A percentile compares a stretch with the other conserved stretches of the same genome.
Evolutionary conservation across 2,888 invertebrate genomes (phyloP).

Genomic region (Boloria selene): DNA sequence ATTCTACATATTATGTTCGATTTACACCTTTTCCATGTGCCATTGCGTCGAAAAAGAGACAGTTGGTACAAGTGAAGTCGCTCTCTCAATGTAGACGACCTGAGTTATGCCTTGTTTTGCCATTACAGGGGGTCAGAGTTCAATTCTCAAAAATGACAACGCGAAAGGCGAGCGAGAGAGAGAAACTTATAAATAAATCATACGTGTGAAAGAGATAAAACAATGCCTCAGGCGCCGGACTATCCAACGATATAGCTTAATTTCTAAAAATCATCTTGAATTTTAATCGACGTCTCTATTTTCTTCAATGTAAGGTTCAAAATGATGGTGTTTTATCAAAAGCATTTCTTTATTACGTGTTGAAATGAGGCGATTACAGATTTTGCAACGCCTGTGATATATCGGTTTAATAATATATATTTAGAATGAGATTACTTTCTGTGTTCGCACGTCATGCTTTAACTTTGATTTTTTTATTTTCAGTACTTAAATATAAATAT

Average conservation of each 20-base stretch:
- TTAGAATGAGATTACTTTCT: constrained; percentile 17
- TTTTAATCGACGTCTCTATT: constrained; percentile 48
- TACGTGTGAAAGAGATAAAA: constrained; percentile 47
- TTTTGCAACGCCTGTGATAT: constrained; percentile 45
- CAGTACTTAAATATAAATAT: background rate
- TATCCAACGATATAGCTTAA: constrained; percentile 62
- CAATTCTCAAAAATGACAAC: constrained; percentile 76
- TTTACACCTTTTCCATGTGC: background rate
- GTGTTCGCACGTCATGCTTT: constrained; percentile 10
- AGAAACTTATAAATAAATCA: constrained; percentile 39
- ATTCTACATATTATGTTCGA: too few species aligned
- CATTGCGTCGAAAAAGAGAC: constrained; percentile 12
- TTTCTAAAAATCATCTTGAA: constrained; percentile 47
- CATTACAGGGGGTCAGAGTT: constrained; percentile 67
- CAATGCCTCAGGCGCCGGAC: constrained; percentile 60
- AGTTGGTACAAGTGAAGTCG: constrained; percentile 17
- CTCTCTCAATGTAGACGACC: constrained; percentile 50
- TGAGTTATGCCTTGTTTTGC: constrained; percentile 56
- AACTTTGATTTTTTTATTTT: constrained; percentile 3
- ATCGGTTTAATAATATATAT: constrained; percentile 33
- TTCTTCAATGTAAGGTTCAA: constrained; percentile 43
- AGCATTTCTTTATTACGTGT: constrained; percentile 70
- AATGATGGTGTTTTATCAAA: constrained; percentile 35
- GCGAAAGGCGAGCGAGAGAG: constrained; percentile 51
- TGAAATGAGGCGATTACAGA: constrained; percentile 66